phyloP scores from a whole-genome alignment of 2,797 vertebrate species.

The Sparus aurata region DNA sequence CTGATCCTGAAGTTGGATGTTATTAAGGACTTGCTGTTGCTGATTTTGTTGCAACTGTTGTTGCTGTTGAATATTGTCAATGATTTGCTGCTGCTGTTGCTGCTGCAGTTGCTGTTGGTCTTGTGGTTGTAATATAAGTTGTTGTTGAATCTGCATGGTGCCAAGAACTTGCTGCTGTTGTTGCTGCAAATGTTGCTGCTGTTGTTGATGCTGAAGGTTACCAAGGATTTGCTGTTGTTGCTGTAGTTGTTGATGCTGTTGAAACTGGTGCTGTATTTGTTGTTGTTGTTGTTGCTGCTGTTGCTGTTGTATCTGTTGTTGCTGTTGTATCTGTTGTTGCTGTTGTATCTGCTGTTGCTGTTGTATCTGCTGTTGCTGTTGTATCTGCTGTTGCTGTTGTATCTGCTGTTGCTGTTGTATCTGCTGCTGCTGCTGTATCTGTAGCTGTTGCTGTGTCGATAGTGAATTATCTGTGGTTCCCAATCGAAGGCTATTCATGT shows the following conservation, averaged over 20 bases:
- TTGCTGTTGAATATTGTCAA: conserved; percentile 80
- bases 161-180: conserved; percentile 85
- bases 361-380: conserved; percentile 56
- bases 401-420: conserved; percentile 48
- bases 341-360: conserved; percentile 75
- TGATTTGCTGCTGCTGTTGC: conserved; percentile 70
- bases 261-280: conserved; percentile 62
- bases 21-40: conserved; percentile 86
- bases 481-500: conserved; percentile 94
- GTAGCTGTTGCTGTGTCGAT: conserved; percentile 80
- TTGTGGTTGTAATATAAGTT: conserved; percentile 76
- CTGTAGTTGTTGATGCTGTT: conserved; percentile 70
- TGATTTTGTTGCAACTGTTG: conserved; percentile 82
- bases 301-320: conserved; percentile 66
- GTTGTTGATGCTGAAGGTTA: conserved; percentile 74
- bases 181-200: conserved; percentile 76
- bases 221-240: conserved; percentile 65
- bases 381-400: conserved; percentile 50
- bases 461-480: conserved; percentile 89
- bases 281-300: conserved; percentile 68
- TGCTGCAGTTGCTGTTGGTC: conserved; percentile 74
- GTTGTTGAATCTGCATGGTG: conserved; percentile 84
- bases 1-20: conserved; percentile 84
- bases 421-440: conserved; percentile 83
- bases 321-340: conserved; percentile 82